These are phyloP conservation scores for Nyctalus aviator DNA, from an alignment of 2,797 vertebrate genomes.

Conservation along the genomic window DNA sequence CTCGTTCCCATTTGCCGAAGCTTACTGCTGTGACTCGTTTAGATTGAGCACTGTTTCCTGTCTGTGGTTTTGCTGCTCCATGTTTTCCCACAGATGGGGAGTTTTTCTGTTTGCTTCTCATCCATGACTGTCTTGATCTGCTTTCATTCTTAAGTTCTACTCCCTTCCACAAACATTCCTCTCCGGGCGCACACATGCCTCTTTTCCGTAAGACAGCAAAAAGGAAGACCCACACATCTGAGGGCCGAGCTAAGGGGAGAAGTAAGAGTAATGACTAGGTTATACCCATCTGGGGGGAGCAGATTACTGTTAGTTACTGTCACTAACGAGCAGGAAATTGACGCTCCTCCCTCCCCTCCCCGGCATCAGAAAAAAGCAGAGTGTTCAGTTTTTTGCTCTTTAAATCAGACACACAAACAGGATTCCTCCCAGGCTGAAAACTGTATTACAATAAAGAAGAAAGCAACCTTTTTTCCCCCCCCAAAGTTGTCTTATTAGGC, in stretches of 20 bases:
- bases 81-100: conserved; percentile 86
- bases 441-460: conserved; percentile 16
- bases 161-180: conserved; percentile 59
- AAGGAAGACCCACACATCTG: conserved; percentile 45
- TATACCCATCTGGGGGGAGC: background rate
- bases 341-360: background rate
- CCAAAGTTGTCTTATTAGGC: background rate
- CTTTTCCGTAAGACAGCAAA: background rate
- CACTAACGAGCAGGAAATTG: conserved; percentile 18
- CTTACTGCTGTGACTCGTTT: conserved; percentile 83
- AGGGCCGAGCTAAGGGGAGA: background rate
- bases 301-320: background rate
- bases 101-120: conserved; percentile 81
- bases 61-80: conserved; percentile 86
- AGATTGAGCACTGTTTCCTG: conserved; percentile 83
- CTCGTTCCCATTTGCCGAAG: conserved; percentile 81
- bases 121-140: conserved; percentile 72
- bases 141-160: conserved; percentile 58
- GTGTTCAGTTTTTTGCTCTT: conserved; percentile 39
- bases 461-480: background rate
- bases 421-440: conserved; percentile 22
- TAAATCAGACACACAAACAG: conserved; percentile 43
- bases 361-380: background rate
- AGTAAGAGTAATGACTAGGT: background rate
- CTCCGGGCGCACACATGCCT: conserved; percentile 12